These are phyloP conservation scores for Eupithecia insigniata DNA, from an alignment of 2,888 invertebrate species.

Conservation along the genomic window DNA sequence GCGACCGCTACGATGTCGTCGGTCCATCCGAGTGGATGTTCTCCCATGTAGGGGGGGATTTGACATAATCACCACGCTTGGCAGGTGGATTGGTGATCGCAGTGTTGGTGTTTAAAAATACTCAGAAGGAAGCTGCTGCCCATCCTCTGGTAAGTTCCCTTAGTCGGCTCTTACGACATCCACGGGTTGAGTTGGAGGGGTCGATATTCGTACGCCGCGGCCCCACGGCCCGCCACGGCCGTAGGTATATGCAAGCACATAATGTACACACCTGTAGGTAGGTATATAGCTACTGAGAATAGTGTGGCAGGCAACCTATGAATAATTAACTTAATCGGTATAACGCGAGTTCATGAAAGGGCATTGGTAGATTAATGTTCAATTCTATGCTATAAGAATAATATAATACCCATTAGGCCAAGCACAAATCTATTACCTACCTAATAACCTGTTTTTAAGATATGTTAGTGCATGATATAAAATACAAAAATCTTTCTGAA, in stretches of 20 bases:
- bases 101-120: too few species aligned
- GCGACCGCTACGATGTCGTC: too few species aligned
- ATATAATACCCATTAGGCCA: neutral
- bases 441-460: neutral
- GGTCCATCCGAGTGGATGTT: too few species aligned
- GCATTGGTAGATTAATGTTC: slow-evolving; percentile 7
- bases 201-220: too few species aligned
- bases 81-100: too few species aligned
- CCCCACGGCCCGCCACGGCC: too few species aligned
- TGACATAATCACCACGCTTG: too few species aligned
- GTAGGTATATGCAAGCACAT: slow-evolving; percentile 24
- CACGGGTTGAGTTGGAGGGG: too few species aligned
- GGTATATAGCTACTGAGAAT: slow-evolving; percentile 14
- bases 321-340: slow-evolving; percentile 23
- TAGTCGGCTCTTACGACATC: too few species aligned
- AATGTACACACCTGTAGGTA: slow-evolving; percentile 7
- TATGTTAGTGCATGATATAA: neutral
- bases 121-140: too few species aligned
- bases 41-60: too few species aligned
- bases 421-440: neutral
- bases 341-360: slow-evolving; percentile 22
- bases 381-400: slow-evolving; percentile 3
- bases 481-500: neutral
- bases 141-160: too few species aligned
- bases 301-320: slow-evolving; percentile 23